These are phyloP conservation scores for Anoplophora glabripennis DNA, from an alignment of 1,140 invertebrate species.

Conservation along the genomic window DNA sequence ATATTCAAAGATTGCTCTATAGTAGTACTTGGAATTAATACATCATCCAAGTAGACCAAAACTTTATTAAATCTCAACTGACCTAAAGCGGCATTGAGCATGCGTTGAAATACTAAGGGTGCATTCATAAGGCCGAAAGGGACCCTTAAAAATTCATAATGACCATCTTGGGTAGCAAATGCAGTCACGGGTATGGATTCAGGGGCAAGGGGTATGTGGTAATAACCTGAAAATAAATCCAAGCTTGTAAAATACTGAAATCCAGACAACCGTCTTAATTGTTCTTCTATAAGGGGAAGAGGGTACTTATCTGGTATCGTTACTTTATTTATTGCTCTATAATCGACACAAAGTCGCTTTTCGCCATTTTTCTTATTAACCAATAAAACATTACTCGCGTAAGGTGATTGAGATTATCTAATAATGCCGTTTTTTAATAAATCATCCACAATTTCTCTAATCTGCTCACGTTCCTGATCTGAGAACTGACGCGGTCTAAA, in stretches of 20 bases:
- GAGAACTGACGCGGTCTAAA: constrained; percentile 4
- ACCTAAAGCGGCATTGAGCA: background rate
- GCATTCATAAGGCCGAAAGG: constrained; percentile 51
- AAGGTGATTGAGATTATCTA: constrained; percentile 31
- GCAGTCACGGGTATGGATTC: constrained; percentile 42
- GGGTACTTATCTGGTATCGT: constrained; percentile 45
- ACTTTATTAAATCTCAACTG: constrained; percentile 24
- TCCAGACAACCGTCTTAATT: constrained; percentile 26
- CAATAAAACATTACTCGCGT: constrained; percentile 41
- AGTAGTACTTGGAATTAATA: constrained; percentile 39
- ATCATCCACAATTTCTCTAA: constrained; percentile 16
- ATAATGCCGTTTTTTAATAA: constrained; percentile 24
- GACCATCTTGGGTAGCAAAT: constrained; percentile 44
- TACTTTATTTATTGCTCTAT: constrained; percentile 43
- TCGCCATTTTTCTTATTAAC: constrained; percentile 44
- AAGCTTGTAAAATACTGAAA: constrained; percentile 33
- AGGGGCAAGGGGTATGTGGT: constrained; percentile 36
- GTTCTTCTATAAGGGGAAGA: constrained; percentile 42
- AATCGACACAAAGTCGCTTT: constrained; percentile 44
- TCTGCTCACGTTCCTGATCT: background rate
- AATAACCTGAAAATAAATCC: constrained; percentile 30
- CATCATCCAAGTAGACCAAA: constrained; percentile 41
- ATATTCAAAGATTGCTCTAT: constrained; percentile 33
- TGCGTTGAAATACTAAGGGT: constrained; percentile 26
- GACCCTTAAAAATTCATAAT: constrained; percentile 48